These are phyloP conservation scores for Hydriomena furcata DNA, from an alignment of 2,888 invertebrate species.

Conservation along the genomic window DNA sequence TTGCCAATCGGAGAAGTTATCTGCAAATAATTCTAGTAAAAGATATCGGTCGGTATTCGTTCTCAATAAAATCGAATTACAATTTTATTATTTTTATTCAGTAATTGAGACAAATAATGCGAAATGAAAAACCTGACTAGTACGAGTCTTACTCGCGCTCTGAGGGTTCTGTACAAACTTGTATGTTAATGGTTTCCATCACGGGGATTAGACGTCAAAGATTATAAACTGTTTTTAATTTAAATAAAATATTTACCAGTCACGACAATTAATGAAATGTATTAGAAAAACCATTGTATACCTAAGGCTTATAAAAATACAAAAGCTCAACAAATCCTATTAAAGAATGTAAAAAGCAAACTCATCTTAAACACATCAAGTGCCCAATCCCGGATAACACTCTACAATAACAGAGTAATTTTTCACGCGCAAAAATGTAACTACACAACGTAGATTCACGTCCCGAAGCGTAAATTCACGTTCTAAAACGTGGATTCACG, in stretches of 20 bases:
- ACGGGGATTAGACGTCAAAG: too few species aligned
- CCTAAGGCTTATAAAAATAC: too few species aligned
- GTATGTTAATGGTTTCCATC: too few species aligned
- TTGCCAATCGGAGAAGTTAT: conserved; percentile 34
- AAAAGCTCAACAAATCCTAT: too few species aligned
- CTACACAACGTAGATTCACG: conserved; percentile 55
- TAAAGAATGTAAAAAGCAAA: conserved; percentile 16
- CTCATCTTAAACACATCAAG: conserved; percentile 22
- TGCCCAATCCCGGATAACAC: conserved; percentile 11
- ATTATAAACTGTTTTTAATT: too few species aligned
- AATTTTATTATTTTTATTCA: conserved; percentile 14
- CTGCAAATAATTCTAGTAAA: conserved; percentile 28
- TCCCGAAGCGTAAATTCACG: conserved; percentile 48
- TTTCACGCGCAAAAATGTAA: conserved; percentile 57
- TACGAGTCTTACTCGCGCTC: too few species aligned
- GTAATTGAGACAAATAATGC: background rate
- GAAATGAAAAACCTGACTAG: too few species aligned
- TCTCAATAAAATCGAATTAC: conserved; percentile 12
- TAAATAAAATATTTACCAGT: too few species aligned
- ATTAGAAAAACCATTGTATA: too few species aligned
- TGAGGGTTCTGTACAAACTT: too few species aligned
- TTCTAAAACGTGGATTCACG: conserved; percentile 48
- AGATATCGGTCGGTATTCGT: conserved; percentile 12
- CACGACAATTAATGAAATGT: too few species aligned
- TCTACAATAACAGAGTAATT: conserved; percentile 64